Evolutionary conservation across 2,113 vertebrate genomes (phyloP).

Genomic region (Sylvietta virens): DNA sequence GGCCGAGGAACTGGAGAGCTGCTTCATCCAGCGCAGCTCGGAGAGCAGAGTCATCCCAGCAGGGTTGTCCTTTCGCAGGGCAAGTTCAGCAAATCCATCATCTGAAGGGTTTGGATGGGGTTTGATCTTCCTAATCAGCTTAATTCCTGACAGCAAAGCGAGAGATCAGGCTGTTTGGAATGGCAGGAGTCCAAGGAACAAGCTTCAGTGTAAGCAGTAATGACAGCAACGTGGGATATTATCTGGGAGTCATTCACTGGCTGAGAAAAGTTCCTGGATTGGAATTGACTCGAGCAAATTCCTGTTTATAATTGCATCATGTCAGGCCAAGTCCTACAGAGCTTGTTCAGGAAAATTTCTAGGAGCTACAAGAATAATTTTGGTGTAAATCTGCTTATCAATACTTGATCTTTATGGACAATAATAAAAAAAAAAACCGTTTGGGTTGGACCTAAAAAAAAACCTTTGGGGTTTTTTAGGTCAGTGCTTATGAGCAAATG

Average conservation of each 20-base stretch:
- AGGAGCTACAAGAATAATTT: not conserved
- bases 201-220: not conserved
- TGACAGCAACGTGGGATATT: not conserved
- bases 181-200: not conserved
- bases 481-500: not conserved
- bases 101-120: not conserved
- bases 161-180: not conserved
- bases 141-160: not conserved
- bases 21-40: not conserved
- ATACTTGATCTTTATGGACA: not conserved
- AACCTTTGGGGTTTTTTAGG: not conserved
- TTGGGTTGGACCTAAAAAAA: no score
- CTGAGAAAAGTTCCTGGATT: not conserved
- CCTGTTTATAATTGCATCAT: not conserved
- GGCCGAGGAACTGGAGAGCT: not conserved
- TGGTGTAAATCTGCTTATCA: not conserved
- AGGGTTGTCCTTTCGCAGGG: not conserved
- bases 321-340: not conserved
- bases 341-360: not conserved
- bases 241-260: not conserved
- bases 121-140: conserved; percentile 17
- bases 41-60: not conserved
- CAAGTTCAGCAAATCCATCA: not conserved
- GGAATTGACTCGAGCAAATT: not conserved
- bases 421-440: no score